Evolutionary conservation across 2,113 vertebrate genomes (phyloP), one percentile per base, ranked within the genome.

Genomic region (Melanocharis versteri): DNA sequence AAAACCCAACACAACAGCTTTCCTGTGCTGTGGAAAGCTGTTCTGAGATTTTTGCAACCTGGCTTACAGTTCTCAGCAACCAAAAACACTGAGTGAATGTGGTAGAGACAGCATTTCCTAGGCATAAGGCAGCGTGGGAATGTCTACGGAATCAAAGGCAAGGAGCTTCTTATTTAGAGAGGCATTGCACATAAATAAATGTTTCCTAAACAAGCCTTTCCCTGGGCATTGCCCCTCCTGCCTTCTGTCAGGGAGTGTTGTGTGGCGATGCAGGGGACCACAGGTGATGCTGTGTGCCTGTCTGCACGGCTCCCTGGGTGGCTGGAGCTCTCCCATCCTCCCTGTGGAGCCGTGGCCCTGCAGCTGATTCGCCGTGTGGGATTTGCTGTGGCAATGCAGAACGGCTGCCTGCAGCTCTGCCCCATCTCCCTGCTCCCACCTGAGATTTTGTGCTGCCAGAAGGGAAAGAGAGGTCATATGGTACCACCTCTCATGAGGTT

Each of bases 221-320:
- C 51, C 56, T 79, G 31, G 37, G 26, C 42, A 64, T n/a, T 58
- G 10, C 33, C 16, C 10, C 11, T 78, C 26, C n/a, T 65, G 54
- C 40, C 24, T 77, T 62, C 30, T 12, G 2, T 8, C 10, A 42
- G 50, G 16, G 45, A 35, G 13, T n/a, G 22, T 4, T 40, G 15
- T 2, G 1, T 69, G 42, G 23, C 35, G 56, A 14, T 45, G 37
- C 35, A 51, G 47, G 26, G 23, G 18, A 39, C 12, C 27, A 4
- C 0, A 1, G 54, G 33, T 73, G 44, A 64, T 0, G 1, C 1
- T 17, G 2, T 20, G 58, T 31, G 31, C 26, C 44, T 31, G 15
- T 60, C 26, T 73, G n/a, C 4, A 1, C 1, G 2, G 9, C 44
- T 62, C 4, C 1, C 19, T 22, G 61, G 7, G 6, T 77, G 26